phyloP scores from a whole-genome alignment of 2,113 vertebrate species.

The Chascanopsetta lugubris region DNA sequence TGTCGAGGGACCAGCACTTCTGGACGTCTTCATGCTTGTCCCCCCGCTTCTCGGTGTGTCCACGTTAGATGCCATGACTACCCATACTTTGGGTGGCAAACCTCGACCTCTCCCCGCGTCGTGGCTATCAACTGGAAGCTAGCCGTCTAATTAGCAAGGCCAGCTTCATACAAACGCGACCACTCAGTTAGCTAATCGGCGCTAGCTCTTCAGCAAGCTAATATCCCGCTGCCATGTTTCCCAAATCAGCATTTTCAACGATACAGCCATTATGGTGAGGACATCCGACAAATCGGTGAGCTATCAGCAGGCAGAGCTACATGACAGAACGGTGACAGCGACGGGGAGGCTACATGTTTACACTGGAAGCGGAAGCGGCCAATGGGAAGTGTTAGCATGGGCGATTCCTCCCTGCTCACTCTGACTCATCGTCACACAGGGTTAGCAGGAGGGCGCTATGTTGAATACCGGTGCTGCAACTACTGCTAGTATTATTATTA shows the following conservation, averaged over 20 bases:
- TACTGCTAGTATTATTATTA: too few relatives aligned
- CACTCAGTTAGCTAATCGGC: too few relatives aligned
- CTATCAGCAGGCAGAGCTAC: background rate
- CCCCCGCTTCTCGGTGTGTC: constrained; percentile 18
- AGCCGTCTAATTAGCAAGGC: constrained; percentile 53
- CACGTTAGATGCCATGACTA: background rate
- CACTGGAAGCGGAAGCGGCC: too few relatives aligned
- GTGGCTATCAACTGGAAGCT: constrained; percentile 25
- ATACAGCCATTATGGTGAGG: constrained; percentile 14
- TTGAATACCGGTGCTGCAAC: too few relatives aligned
- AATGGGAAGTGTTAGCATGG: background rate
- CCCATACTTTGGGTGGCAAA: constrained; percentile 40
- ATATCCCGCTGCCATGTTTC: background rate
- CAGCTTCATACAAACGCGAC: constrained; percentile 40
- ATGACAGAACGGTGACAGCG: background rate
- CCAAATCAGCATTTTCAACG: background rate
- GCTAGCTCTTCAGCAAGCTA: constrained; percentile 31
- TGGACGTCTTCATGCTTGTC: constrained; percentile 65
- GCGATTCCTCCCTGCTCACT: background rate
- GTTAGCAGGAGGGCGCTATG: too few relatives aligned
- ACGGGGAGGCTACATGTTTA: background rate
- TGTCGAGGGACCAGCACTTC: constrained; percentile 62
- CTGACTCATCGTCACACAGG: background rate
- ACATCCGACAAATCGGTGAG: background rate
- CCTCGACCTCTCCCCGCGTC: constrained; percentile 19